Evolutionary conservation across 2,113 vertebrate genomes (phyloP), one percentile per base, ranked within the genome.

Genomic region (Sylvicapra grimmia): DNA sequence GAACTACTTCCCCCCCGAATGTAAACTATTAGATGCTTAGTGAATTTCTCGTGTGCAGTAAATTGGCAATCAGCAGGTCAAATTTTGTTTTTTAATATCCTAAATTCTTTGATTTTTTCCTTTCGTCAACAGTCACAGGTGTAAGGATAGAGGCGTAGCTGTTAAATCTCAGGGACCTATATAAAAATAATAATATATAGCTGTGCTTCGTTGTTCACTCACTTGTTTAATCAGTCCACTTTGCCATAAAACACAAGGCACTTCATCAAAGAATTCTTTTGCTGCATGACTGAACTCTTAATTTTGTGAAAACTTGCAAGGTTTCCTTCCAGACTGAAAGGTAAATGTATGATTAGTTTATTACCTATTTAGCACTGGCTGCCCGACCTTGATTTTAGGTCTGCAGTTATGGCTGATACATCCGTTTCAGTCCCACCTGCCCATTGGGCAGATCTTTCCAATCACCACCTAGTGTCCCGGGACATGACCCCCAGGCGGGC

Each of bases 1-100:
- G 83, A 92, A 94, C 65, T 40, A 15, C 83, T 72, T 4, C 16
- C 16, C 36, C 86, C 86, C 33, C 51, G 85, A 87, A 97, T 94
- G 53, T 75, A 90, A 92, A 96, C 90, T 87, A 95, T 92, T 44
- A 88, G 86, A n/a, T 25, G 51, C 56, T 96, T 79, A 51, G 94
- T 95, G 95, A 93, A 53, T 96, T 89, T 97, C 94, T 86, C 58
- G 1, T 85, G 84, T 89, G 68, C 75, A 27, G 68, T 95, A 93
- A 95, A 90, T 96, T 89, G 79, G 85, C 51, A 40, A 18, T 85
- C 49, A 18, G 29, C 40, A n/a, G n/a, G 59, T 96, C 79, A 59
- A 31, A 65, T 93, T 96, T 91, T 93, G 79, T 97, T 96, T 96
- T 80, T 33, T 77, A 77, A 12, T 65, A 56, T 68, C 53, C 59